Base-by-base conservation (phyloP, 2,113 vertebrate species). In the Callospermophilus lateralis region DNA sequence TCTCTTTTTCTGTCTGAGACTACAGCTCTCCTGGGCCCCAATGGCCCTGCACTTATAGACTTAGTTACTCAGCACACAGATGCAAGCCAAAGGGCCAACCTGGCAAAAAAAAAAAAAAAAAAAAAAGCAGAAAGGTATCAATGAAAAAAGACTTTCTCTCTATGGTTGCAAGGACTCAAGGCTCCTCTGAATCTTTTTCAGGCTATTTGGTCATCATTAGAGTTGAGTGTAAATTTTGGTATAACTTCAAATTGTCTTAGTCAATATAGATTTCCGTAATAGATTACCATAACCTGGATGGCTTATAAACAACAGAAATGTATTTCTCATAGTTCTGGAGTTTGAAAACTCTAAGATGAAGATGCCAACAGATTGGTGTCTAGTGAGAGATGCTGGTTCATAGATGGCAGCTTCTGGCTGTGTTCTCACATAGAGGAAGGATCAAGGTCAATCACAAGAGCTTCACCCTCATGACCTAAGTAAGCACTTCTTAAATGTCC, bases 61-160 rank as follows among this genome's bases (percentile, higher is more conserved):
- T 3, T 32, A 73, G n/a, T 24, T 37, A 61, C n/a, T 58, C 1
- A 3, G 55, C n/a, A 70, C 72, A 63, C 19, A 95, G 61, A 74
- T 10, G 15, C 34, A 96, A 84, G 39, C 28, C 51, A 79, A 58
- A 76, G n/a, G 8, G 16, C 83, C 53, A 79, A 48, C 37, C 53
- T 94, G 24, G n/a, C 3, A 53, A 61, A 79, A 51, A 45, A 45
- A 45, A 45, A 45, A 45, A 42, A 42, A 42, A 45, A 45, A 45
- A 45, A 45, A 45, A 93, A 78, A 53, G 13, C 22, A 90, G 26
- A 13, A 80, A 58, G 51, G 4, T 24, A 51, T 67, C 34, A 58
- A 24, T 39, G 34, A 22, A 86, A 84, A 79, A 26, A 84, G 51
- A 24, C 42, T 81, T 91, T 90, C 78, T 87, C 91, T 79, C 76